Conservation (phyloP, 2,797 vertebrate genomes). For the Picus viridis region DNA sequence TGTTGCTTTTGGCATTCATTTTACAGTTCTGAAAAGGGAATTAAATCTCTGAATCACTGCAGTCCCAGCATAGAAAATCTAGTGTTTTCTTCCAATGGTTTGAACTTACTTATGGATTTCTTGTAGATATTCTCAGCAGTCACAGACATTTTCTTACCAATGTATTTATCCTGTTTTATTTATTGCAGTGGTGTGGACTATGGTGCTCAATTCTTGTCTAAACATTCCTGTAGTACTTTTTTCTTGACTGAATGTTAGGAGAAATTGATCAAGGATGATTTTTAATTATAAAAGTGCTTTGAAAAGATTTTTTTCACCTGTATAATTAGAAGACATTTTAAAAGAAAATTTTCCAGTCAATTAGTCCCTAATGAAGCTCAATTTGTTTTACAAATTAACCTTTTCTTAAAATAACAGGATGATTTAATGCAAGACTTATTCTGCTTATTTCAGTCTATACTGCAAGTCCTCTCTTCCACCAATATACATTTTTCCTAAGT, state of each 20-base stretch:
- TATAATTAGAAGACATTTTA: conserved; percentile 61
- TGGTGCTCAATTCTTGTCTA: background rate
- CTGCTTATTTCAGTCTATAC: conserved; percentile 17
- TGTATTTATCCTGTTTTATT: background rate
- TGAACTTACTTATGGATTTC: background rate
- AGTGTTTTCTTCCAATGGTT: background rate
- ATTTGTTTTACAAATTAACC: conserved; percentile 71
- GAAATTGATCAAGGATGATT: conserved; percentile 51
- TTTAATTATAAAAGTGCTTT: conserved; percentile 59
- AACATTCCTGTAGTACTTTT: background rate
- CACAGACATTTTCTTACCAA: background rate
- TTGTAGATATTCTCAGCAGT: background rate
- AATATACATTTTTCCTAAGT: background rate
- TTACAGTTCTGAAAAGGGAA: background rate
- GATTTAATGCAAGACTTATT: conserved; percentile 62
- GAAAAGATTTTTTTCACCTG: conserved; percentile 56
- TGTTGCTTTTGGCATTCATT: background rate
- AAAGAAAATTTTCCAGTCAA: conserved; percentile 67
- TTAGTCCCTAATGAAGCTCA: conserved; percentile 66
- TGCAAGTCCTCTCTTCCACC: background rate
- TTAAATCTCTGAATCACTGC: background rate
- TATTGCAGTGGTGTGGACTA: background rate
- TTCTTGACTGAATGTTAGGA: conserved; percentile 48
- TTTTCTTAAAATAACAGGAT: conserved; percentile 68
- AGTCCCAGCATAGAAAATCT: background rate